Base-by-base conservation (phyloP, 2,797 vertebrate genomes). In the Cephalopachus bancanus region DNA sequence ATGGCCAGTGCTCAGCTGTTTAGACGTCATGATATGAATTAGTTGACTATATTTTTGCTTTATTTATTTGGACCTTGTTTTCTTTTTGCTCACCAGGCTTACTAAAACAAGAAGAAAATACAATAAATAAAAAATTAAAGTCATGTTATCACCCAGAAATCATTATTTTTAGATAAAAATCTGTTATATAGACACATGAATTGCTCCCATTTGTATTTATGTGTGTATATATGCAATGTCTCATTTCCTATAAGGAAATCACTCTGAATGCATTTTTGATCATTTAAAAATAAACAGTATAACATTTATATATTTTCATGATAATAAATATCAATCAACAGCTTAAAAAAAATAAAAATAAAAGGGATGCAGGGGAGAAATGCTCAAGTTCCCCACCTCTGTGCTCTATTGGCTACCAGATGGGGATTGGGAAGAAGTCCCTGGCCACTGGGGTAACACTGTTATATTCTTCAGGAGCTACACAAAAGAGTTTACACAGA, bases 121-220 rank as follows among this genome's bases (percentile, higher is more conserved):
- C 1, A 86, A 28, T 67, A 81, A 89, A 59, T n/a, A 69, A 95
- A 78, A 89, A 64, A 81, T 62, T 83, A n/a, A 93, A 72, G 26
- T 2, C 5, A 55, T 91, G 17, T 83, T 74, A 87, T 15, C 14
- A 89, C 6, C 19, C 10, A 57, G 19, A 76, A 4, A 64, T 64
- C 30, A 93, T 55, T 28, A 88, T 7, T 91, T 5, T 37, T 79
- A 75, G 7, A 74, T 62, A 69, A 83, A 51, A 85, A 44, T 0
- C 22, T 94, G 37, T 37, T 37, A 37, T 11, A 7, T 5, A 79
- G 22, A 5, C 0, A n/a, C 20, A 65, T 14, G 4, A 69, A 26
- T 85, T 72, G 8, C 20, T 79, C 51, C 33, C n/a, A 30, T 78
- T 57, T 67, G 5, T 16, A 65, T 88, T 4, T 30, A 37, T 72